Base-by-base conservation (phyloP, 2,113 vertebrate genomes). In the Okapia johnstoni region DNA sequence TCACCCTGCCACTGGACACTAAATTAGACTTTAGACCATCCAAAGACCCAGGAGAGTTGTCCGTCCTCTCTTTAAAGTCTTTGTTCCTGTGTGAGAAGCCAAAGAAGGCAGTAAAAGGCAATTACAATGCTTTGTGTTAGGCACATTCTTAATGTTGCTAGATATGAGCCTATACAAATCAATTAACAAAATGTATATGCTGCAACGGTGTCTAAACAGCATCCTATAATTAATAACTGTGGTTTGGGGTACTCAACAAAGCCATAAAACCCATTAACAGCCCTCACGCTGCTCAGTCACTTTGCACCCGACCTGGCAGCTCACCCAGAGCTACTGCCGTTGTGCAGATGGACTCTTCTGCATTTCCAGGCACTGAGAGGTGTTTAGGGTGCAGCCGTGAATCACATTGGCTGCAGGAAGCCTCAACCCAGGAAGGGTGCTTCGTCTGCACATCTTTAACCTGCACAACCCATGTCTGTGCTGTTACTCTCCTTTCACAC, bases 221-320 rank as follows among this genome's bases (percentile, higher is more conserved):
- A 88, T 66, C 93, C 70, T 93, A 33, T 97, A 95, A 97, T 96
- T 97, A 97, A 97, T 97, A 97, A 93, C 85, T 84, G 84, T 96
- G 95, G 58, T 88, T 87, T 85, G 46, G 52, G 46, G 66, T 90
- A 95, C 88, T 94, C 90, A 48, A 86, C 63, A 85, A 90, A 90
- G 88, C 88, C 95, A 93, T 98, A 95, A 97, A 98, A 96, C 94
- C 85, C 70, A 96, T 97, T 96, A 90, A 85, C 54, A 96, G 60
- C 66, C 28, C 70, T 88, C 7, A 1, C 52, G 58, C 80, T 61
- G 48, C 90, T 90, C 90, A 92, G 85, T 60, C 63, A 48, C 57
- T 52, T 70, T 55, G 57, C 17, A 21, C 73, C 23, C 15, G 0
- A 28, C 26, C 84, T 90, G 90, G 95, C 95, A 90, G 92, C 70